Base-by-base conservation (phyloP, 1,140 invertebrate species). In the Battus philenor region DNA sequence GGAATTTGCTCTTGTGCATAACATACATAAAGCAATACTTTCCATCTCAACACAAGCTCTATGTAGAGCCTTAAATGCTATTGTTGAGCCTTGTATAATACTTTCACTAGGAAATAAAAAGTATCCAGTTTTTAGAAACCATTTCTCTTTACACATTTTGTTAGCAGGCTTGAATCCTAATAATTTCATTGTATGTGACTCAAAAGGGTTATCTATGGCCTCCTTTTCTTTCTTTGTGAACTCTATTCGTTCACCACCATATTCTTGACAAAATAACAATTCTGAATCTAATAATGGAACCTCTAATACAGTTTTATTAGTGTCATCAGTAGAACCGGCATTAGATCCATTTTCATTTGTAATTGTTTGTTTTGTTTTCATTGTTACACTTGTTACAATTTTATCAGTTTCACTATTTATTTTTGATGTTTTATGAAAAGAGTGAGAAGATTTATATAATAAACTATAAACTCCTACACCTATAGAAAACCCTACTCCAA, bases 101-200 rank as follows among this genome's bases (percentile, higher is more conserved):
- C 44, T 62, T 61, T 85, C 81, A 74, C 69, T 76, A 18, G 81
- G 77, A 61, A 68, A 85, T 32, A 85, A 59, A 44, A 83, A 85
- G 18, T 78, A 71, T 27, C 73, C 58, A 38, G 57, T 43, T 66
- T 81, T 81, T 1, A 75, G 50, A 54, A 63, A 83, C 71, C 81
- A 85, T 54, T 81, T 85, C 39, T 83, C 72, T 56, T 83, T 85
- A 30, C 65, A 67, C 20, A 83, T 55, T 2, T 69, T 44, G 38
- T 26, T 62, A 17, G 38, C 59, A 31, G 81, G 72, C 56, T 85
- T 85, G 38, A 85, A 83, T 32, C 81, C 81, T 8, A 85, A 57
- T n/a, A 85, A 53, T 56, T 78, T 85, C 20, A 85, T 31, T 52
- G 60, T 68, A 1, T 73, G 68, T 36, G 71, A 66, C 0, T 75